A percentile compares a stretch with the other conserved stretches of the same genome.
Conservation (phyloP, 2,113 vertebrate genomes). For the Solea solea region DNA sequence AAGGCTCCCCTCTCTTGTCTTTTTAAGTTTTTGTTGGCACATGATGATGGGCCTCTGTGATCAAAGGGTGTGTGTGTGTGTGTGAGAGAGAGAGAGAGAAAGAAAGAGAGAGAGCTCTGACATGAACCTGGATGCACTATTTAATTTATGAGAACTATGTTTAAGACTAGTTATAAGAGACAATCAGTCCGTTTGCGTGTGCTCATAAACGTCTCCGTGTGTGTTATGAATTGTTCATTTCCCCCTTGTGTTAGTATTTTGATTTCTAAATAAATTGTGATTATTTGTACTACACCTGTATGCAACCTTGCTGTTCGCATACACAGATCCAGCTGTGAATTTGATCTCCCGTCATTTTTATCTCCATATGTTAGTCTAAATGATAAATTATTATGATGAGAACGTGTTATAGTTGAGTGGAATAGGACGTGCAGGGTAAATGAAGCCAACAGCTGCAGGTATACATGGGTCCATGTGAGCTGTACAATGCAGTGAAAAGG, state of each 20-base stretch:
- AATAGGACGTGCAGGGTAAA: conserved; percentile 31
- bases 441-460: conserved; percentile 3
- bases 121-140: conserved; percentile 96
- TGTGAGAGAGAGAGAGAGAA: conserved; percentile 5
- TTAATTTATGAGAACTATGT: conserved; percentile 95
- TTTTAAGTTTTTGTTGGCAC: conserved; percentile 64
- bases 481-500: conserved; percentile 41
- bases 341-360: conserved; percentile 47
- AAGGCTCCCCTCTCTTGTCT: conserved; percentile 63
- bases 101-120: conserved; percentile 74
- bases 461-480: conserved; percentile 9
- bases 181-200: conserved; percentile 87
- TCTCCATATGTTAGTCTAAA: conserved; percentile 48
- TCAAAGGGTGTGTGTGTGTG: conserved; percentile 78
- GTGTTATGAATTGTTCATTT: conserved; percentile 40
- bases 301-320: conserved; percentile 46
- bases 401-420: conserved; percentile 47
- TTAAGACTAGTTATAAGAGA: conserved; percentile 89
- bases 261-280: conserved; percentile 49
- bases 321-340: conserved; percentile 65
- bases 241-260: conserved; percentile 53
- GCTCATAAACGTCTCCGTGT: conserved; percentile 51
- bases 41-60: conserved; percentile 62
- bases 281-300: conserved; percentile 64
- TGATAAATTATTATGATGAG: conserved; percentile 66